Evolutionary conservation across 1,140 invertebrate species (phyloP), one percentile per base, ranked within the genome.

Genomic region (Ctenoplectra terminalis): DNA sequence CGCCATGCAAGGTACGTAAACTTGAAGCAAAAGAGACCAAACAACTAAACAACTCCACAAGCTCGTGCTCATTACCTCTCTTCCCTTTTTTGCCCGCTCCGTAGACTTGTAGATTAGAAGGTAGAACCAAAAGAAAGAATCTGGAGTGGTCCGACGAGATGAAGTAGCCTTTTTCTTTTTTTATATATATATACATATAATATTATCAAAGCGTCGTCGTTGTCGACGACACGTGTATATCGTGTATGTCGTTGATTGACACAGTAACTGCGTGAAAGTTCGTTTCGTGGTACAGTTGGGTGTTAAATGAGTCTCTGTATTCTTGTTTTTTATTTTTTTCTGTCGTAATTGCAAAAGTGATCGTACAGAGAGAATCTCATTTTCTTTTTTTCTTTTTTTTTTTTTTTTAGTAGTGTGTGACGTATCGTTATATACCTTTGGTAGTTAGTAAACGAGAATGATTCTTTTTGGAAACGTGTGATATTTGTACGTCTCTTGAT

Each of bases 1-100:
- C 50, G 92, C 93, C 83, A 94, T 95, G 92, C 94, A 95, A 92
- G 93, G 93, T 94, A 93, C 83, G 93, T 94, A 90, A 76, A 63
- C 69, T 56, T 60, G 58, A 67, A 64, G 34, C 43, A 83, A 83
- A 60, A 54, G 66, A 71, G 31, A 73, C 20, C 63, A 72, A 75
- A 71, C 60, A 67, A 73, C 23, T 48, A 58, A 34, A 50, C 46
- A 60, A 40, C 11, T 76, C 58, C 34, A 67, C 69, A 46, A 80
- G 84, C 85, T 87, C 84, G 81, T 84, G 82, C 50, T 87, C 72
- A 80, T 67, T 71, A 76, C 67, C 63, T 60, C 17, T 67, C n/a
- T 85, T 73, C 60, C 26, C 15, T 29, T 20, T 82, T 52, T 87
- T 88, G 82, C 76, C 82, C 82, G 77, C 56, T 80, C 60, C 74